Percentiles rank a stretch among this genome's conserved stretches.
Conservation (phyloP, 2,113 vertebrate species). For the Nothoprocta pentlandii region DNA sequence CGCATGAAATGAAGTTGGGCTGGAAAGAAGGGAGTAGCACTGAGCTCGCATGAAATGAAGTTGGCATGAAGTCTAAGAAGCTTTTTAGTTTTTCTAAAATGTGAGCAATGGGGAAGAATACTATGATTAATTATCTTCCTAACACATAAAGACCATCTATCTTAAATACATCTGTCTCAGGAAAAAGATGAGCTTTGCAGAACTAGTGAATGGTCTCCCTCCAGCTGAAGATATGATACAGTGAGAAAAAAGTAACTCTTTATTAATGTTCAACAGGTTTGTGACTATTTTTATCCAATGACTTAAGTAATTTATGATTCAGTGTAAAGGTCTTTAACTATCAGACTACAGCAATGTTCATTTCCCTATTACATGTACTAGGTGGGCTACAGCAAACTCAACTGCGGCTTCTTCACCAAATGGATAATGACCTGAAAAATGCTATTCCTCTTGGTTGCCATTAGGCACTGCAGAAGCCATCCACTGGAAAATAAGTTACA, state of each 20-base stretch:
- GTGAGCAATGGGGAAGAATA: slow-evolving; percentile 5
- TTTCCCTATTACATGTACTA: not conserved
- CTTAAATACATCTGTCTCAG: not conserved
- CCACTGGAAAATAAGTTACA: not conserved
- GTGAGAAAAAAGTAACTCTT: not conserved
- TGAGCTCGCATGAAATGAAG: not conserved
- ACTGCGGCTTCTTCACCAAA: not conserved
- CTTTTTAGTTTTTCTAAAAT: not conserved
- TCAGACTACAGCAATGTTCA: not conserved
- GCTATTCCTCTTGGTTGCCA: not conserved
- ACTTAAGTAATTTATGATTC: not conserved
- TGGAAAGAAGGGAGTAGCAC: not conserved
- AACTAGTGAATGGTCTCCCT: not conserved
- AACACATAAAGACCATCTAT: not conserved
- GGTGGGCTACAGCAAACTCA: not conserved
- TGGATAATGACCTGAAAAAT: not conserved
- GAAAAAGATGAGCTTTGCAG: not conserved
- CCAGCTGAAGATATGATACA: not conserved
- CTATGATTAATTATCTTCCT: slow-evolving; percentile 34
- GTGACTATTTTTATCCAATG: not conserved
- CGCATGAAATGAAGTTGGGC: not conserved
- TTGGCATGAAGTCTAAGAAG: not conserved
- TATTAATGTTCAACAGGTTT: not conserved
- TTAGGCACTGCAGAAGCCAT: not conserved
- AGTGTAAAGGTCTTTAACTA: not conserved